Conservation (phyloP, 2,113 vertebrate genomes). For the Forbesichthys papilliferus region DNA sequence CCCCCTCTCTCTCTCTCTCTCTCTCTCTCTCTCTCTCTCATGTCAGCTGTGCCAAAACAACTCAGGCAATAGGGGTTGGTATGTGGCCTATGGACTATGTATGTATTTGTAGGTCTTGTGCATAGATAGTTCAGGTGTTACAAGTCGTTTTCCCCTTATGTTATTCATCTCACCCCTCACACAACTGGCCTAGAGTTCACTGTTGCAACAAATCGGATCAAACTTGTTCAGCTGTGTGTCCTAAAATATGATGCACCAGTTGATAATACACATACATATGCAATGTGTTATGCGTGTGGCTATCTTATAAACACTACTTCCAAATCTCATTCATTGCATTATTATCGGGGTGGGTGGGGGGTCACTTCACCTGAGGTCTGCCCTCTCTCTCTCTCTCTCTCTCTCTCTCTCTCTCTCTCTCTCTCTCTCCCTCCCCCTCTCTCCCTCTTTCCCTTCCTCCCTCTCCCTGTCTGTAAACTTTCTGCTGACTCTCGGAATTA, state of each 20-base stretch:
- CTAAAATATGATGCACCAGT: too few relatives aligned
- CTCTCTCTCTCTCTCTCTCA: constrained; percentile 63
- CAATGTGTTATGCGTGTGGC: too few relatives aligned
- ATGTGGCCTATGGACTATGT: constrained; percentile 8
- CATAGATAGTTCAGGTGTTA: constrained; percentile 16
- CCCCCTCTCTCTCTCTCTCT: constrained; percentile 18
- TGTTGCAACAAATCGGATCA: too few relatives aligned
- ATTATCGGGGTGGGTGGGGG: background rate
- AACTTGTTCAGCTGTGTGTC: too few relatives aligned
- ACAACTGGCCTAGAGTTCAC: too few relatives aligned
- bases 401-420: background rate
- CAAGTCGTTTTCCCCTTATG: background rate
- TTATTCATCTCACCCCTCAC: background rate
- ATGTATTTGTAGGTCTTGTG: constrained; percentile 3
- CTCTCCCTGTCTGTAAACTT: constrained; percentile 59
- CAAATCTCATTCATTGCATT: background rate
- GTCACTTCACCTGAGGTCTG: background rate
- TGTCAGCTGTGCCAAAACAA: constrained; percentile 21
- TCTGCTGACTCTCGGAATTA: constrained; percentile 74
- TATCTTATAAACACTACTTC: background rate
- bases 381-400: background rate
- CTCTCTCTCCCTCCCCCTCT: background rate
- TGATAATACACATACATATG: too few relatives aligned
- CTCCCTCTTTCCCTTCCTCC: constrained; percentile 25
- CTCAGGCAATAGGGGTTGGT: constrained; percentile 12